phyloP scores from a whole-genome alignment of 2,888 invertebrate species.

The Drosophila yooni region DNA sequence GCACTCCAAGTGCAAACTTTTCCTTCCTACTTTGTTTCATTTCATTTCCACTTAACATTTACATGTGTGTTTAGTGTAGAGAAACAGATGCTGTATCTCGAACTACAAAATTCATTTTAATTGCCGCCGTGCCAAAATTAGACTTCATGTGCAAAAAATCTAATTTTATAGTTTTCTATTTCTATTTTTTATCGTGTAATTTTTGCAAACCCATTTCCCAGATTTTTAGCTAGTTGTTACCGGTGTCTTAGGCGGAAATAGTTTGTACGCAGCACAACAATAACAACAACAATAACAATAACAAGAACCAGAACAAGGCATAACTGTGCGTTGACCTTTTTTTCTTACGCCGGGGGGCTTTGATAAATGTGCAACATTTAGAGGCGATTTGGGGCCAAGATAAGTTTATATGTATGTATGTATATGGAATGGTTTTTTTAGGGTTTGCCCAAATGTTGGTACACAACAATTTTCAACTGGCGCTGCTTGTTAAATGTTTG shows the following conservation, averaged over 20 bases:
- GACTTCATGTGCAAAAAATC: constrained; percentile 58
- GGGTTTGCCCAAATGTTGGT: constrained; percentile 61
- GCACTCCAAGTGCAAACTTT: background rate
- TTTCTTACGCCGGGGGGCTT: constrained; percentile 52
- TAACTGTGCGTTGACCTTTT: constrained; percentile 81
- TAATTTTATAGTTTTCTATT: constrained; percentile 38
- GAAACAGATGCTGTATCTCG: constrained; percentile 42
- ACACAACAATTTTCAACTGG: constrained; percentile 63
- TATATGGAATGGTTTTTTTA: constrained; percentile 21
- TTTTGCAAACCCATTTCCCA: constrained; percentile 64
- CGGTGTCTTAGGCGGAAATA: constrained; percentile 66
- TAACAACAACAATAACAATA: constrained; percentile 45
- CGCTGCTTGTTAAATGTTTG: constrained; percentile 81
- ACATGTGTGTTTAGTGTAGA: constrained; percentile 7
- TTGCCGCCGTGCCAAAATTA: constrained; percentile 52
- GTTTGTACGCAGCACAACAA: constrained; percentile 54
- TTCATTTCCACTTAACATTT: constrained; percentile 15
- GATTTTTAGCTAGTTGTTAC: constrained; percentile 52
- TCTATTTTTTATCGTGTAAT: constrained; percentile 1
- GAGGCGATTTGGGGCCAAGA: constrained; percentile 78
- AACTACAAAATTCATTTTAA: constrained; percentile 62
- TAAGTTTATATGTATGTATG: constrained; percentile 47
- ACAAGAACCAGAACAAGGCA: constrained; percentile 63
- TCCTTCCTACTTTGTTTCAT: constrained; percentile 8
- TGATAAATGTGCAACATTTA: constrained; percentile 82